Evolutionary conservation across 2,888 invertebrate species (phyloP), one percentile per base, ranked within the genome.

Genomic region (Amphimallon solstitiale): DNA sequence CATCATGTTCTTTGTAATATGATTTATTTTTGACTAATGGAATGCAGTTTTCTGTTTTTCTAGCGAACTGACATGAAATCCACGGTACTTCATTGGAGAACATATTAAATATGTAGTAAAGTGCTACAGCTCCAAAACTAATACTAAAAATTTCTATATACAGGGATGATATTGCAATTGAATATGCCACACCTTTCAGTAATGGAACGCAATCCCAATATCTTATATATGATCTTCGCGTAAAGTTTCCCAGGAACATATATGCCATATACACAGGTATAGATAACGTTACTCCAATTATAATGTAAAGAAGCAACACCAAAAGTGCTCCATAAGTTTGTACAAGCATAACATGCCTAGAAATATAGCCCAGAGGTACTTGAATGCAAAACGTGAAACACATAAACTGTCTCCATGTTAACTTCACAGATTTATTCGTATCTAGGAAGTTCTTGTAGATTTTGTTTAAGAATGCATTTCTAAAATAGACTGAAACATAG

Each of bases 241-340:
- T 63, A 43, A 56, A 67, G 14, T 56, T 52, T 21, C 67, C 67
- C 23, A 63, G 10, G 19, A 67, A 63, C 37, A 63, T 56, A 43
- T 67, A 67, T 14, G 59, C 35, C 63, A 59, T 67, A 34, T 59
- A 67, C 7, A 67, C 35, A 12, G 67, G 67, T n/a, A 67, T 35
- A 6, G 54, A 63, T 9, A 67, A 21, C 0, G 43, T 29, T 10
- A 51, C 37, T 9, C 43, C 48, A 19, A 56, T 12, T 6, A 40
- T 29, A 14, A 49, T 15, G 14, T 63, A 67, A 4, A 49, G 23
- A 10, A 49, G 7, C 7, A 67, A 35, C 6, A 67, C 63, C 21
- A 63, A 10, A 67, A 63, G 2, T 9, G 67, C 56, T 2, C 67
- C 67, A 48, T 48, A 67, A 5, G 34, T 14, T 17, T 48, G 23